Base-by-base conservation (phyloP, 2,797 vertebrate species). In the Brotogeris chrysoptera region DNA sequence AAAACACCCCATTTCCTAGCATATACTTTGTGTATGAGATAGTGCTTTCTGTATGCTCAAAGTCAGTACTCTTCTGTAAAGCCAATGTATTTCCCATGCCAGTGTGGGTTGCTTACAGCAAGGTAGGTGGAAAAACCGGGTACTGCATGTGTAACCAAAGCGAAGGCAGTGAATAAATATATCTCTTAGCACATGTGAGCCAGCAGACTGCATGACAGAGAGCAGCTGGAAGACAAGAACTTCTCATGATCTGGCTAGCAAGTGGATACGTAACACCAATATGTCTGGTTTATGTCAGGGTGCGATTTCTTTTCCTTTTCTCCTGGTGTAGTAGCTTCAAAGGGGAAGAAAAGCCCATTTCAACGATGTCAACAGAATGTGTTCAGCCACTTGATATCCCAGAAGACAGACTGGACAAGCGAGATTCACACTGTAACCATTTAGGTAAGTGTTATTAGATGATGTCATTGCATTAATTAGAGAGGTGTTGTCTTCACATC, bases 341-440 rank as follows among this genome's bases (percentile, higher is more conserved):
- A 86, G 57, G 9, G 41, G 28, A 16, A 82, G 87, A 91, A 89
- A 93, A 96, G 4, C 49, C 34, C 30, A 6, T 44, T 90, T 96
- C 73, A 90, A 97, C 96, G 93, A 98, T 98, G 98, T 98, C 98
- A 91, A 98, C 98, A 77, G 97, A 98, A 96, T 98, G 94, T 93
- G 97, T 98, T 96, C 98, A 98, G 94, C 93, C 98, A 65, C 95
- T 97, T 88, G 98, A 98, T 95, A 97, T 97, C 93, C 94, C 98
- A 39, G 98, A 98, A 59, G 98, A 98, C 96, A 98, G 98, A 90
- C 91, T 98, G 93, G 98, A 98, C 91, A 98, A 97, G 91, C 95
- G 94, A 32, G 97, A 98, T 53, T 92, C 97, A 74, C 96, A 57
- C 14, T 97, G 97, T 92, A 97, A 97, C 96, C 98, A 97, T 96